A percentile compares a stretch with the other conserved stretches of the same genome.
These are phyloP conservation scores for Cyprinodon variegatus DNA, from an alignment of 2,113 vertebrate genomes.

Conservation along the genomic window DNA sequence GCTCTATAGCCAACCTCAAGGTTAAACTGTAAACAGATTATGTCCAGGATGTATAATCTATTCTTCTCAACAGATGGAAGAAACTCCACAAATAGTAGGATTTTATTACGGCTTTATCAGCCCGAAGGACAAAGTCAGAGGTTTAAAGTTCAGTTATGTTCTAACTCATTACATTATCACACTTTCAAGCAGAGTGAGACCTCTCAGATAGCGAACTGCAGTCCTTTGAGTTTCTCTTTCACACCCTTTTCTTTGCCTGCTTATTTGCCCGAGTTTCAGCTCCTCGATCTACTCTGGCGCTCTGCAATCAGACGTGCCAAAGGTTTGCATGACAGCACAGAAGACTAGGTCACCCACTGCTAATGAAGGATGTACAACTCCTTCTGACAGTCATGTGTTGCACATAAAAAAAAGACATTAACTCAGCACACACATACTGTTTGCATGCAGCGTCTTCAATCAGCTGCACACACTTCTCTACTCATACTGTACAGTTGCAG, in stretches of 20 bases:
- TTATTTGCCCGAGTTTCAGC: slow-evolving; percentile 27
- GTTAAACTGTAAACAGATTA: too few species aligned
- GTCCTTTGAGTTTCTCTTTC: slow-evolving; percentile 54
- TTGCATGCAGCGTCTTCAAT: background rate
- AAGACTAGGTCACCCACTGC: slow-evolving; percentile 70
- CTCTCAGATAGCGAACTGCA: slow-evolving; percentile 58
- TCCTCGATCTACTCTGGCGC: slow-evolving; percentile 56
- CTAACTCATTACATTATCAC: slow-evolving; percentile 54
- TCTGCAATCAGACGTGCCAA: slow-evolving; percentile 67
- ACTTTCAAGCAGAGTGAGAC: slow-evolving; percentile 57
- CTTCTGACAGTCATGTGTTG: slow-evolving; percentile 47
- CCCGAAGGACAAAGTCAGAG: slow-evolving; percentile 37
- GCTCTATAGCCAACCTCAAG: too few species aligned
- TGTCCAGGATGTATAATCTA: too few species aligned
- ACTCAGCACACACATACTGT: background rate
- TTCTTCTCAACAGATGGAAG: slow-evolving; percentile 24
- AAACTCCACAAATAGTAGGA: too few species aligned
- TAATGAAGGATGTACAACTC: slow-evolving; percentile 51
- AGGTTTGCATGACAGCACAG: slow-evolving; percentile 57
- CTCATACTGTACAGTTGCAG: slow-evolving; percentile 11
- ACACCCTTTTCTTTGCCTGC: slow-evolving; percentile 31
- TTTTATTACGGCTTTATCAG: background rate
- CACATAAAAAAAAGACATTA: slow-evolving; percentile 14
- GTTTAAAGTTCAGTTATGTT: slow-evolving; percentile 33
- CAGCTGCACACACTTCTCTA: background rate